Evolutionary conservation across 2,888 invertebrate genomes (phyloP).

Genomic region (Biston betularia): DNA sequence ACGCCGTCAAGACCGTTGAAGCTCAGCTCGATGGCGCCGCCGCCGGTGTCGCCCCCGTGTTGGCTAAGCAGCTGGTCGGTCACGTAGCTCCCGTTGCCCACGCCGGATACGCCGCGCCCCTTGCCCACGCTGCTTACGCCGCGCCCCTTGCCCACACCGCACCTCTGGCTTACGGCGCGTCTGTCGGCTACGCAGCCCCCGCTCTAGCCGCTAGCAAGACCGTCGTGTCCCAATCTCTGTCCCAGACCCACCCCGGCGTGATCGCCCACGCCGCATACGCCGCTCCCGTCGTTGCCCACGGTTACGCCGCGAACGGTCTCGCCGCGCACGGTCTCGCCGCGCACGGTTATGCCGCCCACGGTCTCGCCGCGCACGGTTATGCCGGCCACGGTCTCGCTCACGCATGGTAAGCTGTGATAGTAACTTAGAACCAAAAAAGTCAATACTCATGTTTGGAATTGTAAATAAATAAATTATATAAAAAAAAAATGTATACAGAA

Average conservation of each 20-base stretch:
- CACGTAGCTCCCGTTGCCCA: conserved; percentile 57
- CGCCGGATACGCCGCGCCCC: conserved; percentile 43
- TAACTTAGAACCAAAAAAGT: conserved; percentile 73
- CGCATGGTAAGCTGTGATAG: conserved; percentile 83
- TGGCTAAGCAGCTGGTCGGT: conserved; percentile 78
- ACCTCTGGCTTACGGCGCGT: conserved; percentile 46
- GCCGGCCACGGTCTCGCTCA: conserved; percentile 60
- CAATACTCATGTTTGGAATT: conserved; percentile 79
- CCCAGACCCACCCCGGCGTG: conserved; percentile 75
- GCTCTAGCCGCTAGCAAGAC: conserved; percentile 63
- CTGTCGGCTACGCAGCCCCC: conserved; percentile 51
- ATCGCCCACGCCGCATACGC: conserved; percentile 55
- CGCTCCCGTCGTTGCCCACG: conserved; percentile 51
- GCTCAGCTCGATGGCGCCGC: conserved; percentile 80
- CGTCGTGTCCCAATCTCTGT: conserved; percentile 70
- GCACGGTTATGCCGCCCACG: conserved; percentile 52
- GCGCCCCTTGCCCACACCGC: conserved; percentile 47
- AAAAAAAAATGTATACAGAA: conserved; percentile 67
- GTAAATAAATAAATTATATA: conserved; percentile 75
- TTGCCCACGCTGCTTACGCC: conserved; percentile 47
- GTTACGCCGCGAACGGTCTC: conserved; percentile 42
- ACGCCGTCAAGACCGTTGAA: conserved; percentile 77
- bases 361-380: conserved; percentile 46
- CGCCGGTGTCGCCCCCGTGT: conserved; percentile 77
- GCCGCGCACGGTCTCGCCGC: conserved; percentile 49